These are phyloP conservation scores for Sesamia inferens DNA, from an alignment of 2,888 invertebrate genomes.

Conservation along the genomic window DNA sequence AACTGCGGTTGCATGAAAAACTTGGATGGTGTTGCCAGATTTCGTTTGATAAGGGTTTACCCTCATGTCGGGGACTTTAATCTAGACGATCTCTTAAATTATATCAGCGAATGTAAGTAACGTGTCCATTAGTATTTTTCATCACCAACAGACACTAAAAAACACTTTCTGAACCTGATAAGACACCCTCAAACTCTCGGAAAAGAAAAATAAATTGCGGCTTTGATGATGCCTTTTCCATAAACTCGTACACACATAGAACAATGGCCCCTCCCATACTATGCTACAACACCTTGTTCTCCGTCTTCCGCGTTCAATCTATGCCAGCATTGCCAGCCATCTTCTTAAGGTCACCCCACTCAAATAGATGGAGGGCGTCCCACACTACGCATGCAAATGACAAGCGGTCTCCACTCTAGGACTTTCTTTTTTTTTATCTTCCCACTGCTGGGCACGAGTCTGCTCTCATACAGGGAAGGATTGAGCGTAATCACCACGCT, in stretches of 20 bases:
- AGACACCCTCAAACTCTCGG: too few species aligned
- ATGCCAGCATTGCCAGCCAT: not conserved
- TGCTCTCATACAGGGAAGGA: too few species aligned
- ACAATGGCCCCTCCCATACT: not conserved
- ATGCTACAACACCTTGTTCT: not conserved
- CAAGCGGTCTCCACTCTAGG: not conserved
- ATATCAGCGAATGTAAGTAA: not conserved
- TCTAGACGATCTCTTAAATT: constrained; percentile 20
- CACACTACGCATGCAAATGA: not conserved
- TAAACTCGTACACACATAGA: not conserved
- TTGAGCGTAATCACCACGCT: too few species aligned
- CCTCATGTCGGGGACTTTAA: constrained; percentile 32
- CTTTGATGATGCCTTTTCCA: not conserved
- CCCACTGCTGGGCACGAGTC: too few species aligned
- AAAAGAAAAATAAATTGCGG: not conserved
- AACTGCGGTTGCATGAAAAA: constrained; percentile 81
- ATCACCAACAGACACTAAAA: not conserved
- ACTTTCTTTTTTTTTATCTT: not conserved
- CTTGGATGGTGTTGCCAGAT: constrained; percentile 63
- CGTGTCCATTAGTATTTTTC: constrained; percentile 15
- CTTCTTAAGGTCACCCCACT: not conserved
- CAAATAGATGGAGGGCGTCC: not conserved
- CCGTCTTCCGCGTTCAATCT: not conserved
- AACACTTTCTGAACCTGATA: not conserved
- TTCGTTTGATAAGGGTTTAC: constrained; percentile 36